Evolutionary conservation across 2,797 vertebrate species (phyloP).

Genomic region (Caiman crocodilus): DNA sequence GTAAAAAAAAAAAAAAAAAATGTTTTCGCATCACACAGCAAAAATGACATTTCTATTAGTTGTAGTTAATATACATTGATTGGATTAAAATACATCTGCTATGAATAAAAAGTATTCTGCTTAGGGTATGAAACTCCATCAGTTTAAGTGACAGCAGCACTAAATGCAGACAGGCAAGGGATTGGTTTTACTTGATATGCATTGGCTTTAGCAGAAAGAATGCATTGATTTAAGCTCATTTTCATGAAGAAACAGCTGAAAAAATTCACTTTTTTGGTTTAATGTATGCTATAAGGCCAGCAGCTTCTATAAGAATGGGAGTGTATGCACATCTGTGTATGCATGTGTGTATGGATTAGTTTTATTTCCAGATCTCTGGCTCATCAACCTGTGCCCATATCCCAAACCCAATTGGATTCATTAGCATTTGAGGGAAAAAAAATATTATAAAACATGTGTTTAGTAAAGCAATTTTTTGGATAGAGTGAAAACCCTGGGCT

Average conservation of each 20-base stretch:
- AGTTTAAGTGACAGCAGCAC: slow-evolving; percentile 19
- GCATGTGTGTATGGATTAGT: neutral
- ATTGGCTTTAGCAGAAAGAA: slow-evolving; percentile 15
- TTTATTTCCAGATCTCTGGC: neutral
- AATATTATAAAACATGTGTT: neutral
- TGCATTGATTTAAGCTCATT: slow-evolving; percentile 12
- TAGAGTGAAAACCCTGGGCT: neutral
- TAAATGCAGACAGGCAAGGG: slow-evolving; percentile 19
- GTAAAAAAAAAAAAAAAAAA: slow-evolving; percentile 6
- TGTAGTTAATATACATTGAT: slow-evolving; percentile 73
- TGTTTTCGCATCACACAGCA: slow-evolving; percentile 24
- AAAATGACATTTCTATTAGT: slow-evolving; percentile 72
- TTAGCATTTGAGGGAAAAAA: neutral
- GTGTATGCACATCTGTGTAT: neutral
- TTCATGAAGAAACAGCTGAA: slow-evolving; percentile 24
- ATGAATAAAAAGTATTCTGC: slow-evolving; percentile 43
- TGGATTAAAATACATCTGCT: slow-evolving; percentile 76
- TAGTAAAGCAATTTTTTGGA: slow-evolving; percentile 16
- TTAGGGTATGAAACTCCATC: slow-evolving; percentile 61
- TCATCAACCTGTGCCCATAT: neutral
- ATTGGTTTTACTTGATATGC: slow-evolving; percentile 35
- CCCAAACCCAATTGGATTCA: neutral
- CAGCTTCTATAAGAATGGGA: neutral
- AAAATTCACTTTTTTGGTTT: slow-evolving; percentile 41
- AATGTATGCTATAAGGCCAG: neutral